phyloP scores from a whole-genome alignment of 1,140 invertebrate species.

The Philopotamus ludificatus region DNA sequence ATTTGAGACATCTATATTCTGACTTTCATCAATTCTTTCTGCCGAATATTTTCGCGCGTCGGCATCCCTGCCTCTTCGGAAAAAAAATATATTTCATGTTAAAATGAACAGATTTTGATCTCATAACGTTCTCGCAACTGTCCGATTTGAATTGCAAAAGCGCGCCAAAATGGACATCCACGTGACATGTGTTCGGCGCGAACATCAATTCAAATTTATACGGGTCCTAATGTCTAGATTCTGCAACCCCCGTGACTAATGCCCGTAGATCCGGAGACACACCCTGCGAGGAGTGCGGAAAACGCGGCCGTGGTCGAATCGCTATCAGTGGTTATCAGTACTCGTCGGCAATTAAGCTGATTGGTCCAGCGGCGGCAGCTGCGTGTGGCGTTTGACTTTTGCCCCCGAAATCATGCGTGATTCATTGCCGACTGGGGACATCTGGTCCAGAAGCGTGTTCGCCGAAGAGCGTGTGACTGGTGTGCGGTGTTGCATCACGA shows the following conservation, averaged over 20 bases:
- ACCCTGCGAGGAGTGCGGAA: not conserved
- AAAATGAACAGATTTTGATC: slow-evolving; percentile 6
- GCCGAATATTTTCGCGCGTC: too few relatives aligned
- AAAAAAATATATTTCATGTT: not conserved
- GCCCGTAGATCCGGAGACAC: too few relatives aligned
- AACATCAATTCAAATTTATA: not conserved
- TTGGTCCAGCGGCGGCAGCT: not conserved
- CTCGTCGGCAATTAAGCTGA: not conserved
- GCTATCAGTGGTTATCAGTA: too few relatives aligned
- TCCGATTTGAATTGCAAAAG: slow-evolving; percentile 19
- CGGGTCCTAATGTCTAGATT: not conserved
- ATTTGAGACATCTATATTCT: too few relatives aligned
- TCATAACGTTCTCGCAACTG: slow-evolving; percentile 14
- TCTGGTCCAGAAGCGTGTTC: slow-evolving; percentile 4
- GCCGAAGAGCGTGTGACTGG: too few relatives aligned
- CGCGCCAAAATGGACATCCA: slow-evolving; percentile 24
- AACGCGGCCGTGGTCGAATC: too few relatives aligned
- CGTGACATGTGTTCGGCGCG: slow-evolving; percentile 1
- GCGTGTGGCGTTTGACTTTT: slow-evolving; percentile 5
- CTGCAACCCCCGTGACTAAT: too few relatives aligned
- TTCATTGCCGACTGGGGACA: slow-evolving; percentile 18
- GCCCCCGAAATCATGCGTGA: slow-evolving; percentile 8
- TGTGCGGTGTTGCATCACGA: too few relatives aligned
- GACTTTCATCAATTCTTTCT: too few relatives aligned
- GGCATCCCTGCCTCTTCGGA: slow-evolving; percentile 6